Evolutionary conservation across 1,140 invertebrate species (phyloP).

Genomic region (Drosophila novamexicana): DNA sequence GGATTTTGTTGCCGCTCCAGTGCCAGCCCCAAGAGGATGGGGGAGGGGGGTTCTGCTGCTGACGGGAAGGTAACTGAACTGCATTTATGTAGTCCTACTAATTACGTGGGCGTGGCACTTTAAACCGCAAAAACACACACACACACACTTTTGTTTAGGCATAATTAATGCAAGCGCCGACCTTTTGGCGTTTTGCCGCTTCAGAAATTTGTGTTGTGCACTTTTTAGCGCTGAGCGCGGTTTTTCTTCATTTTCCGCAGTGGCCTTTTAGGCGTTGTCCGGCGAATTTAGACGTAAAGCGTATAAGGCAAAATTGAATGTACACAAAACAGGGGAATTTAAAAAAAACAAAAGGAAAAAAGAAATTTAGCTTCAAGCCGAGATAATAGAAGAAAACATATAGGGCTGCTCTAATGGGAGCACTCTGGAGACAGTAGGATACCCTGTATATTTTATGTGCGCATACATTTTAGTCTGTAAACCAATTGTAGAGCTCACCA

Average conservation of each 20-base stretch:
- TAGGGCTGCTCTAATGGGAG: too few relatives aligned
- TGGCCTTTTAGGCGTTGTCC: slow-evolving; percentile 20
- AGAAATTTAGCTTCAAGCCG: neutral
- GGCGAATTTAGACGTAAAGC: neutral
- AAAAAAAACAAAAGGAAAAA: neutral
- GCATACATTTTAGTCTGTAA: too few relatives aligned
- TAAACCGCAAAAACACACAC: neutral
- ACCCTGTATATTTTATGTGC: too few relatives aligned
- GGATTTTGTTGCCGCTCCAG: slow-evolving; percentile 56
- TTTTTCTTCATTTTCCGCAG: neutral
- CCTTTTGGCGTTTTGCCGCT: neutral
- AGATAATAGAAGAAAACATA: neutral
- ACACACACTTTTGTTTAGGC: neutral
- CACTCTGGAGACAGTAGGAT: too few relatives aligned
- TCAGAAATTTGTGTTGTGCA: slow-evolving; percentile 4
- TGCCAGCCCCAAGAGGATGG: slow-evolving; percentile 31
- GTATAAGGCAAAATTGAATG: slow-evolving; percentile 12
- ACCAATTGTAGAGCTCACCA: too few relatives aligned
- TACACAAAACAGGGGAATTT: slow-evolving; percentile 1
- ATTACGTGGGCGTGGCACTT: slow-evolving; percentile 48
- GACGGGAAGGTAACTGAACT: slow-evolving; percentile 70
- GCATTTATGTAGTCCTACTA: slow-evolving; percentile 49
- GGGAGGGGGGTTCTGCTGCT: neutral
- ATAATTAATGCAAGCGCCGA: slow-evolving; percentile 5
- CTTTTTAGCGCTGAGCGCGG: slow-evolving; percentile 13